Evolutionary conservation across 2,797 vertebrate species (phyloP), one percentile per base, ranked within the genome.

Genomic region (Platyrinchus mystaceus): DNA sequence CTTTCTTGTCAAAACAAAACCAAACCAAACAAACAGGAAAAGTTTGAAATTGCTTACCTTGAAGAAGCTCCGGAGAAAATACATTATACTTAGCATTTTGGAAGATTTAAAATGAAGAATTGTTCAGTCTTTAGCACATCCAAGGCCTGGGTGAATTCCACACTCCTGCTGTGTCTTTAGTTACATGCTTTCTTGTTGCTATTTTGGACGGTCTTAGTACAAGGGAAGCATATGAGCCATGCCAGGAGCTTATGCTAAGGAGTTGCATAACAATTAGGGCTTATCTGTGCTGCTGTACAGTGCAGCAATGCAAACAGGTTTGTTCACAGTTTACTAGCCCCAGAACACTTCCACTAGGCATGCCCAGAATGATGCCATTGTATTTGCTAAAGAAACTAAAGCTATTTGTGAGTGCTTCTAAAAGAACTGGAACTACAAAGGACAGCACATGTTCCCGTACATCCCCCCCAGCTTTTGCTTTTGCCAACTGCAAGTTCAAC

Each of bases 21-120:
- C 30, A 86, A 93, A 76, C 62, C 70, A 73, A 94, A 74, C 83
- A 71, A 94, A 87, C 86, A 87, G 76, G 64, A 96, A 96, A 97
- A 97, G 87, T 96, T 95, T 74, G 89, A 97, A 96, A 97, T 86
- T 49, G 66, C 98, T 98, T 98, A 99, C 98, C 98, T 98, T 98
- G 94, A 99, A 98, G 96, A 99, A 97, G 91, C 98, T 97, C 89
- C 97, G 98, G 67, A 99, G 98, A 92, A 99, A 98, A 97, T 97
- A 98, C 96, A 98, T 95, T 86, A 98, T 94, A 94, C 98, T 97
- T 73, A 99, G 97, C 98, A 99, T 99, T 97, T 97, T 98, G 96
- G 94, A 93, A 62, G 66, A 71, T 78, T 75, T 83, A 69, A 95
- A 96, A 91, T 63, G 90, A 84, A 90, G 93, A 96, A 89, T 89